A percentile compares a stretch with the other conserved stretches of the same genome.
phyloP scores from a whole-genome alignment of 2,888 invertebrate genomes.

The Aspidiotus destructor region DNA sequence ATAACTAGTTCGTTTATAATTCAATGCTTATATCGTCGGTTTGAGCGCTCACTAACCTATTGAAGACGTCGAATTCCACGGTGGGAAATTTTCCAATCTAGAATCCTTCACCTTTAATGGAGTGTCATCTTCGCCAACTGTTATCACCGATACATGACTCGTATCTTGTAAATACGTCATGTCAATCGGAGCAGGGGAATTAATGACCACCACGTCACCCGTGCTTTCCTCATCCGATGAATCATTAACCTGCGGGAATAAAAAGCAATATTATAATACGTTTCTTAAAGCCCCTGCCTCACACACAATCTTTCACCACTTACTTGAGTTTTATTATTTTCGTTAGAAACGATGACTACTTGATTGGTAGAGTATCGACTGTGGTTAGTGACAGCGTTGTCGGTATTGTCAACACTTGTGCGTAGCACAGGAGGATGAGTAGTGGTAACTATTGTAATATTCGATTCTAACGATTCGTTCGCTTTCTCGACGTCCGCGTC shows the following conservation, averaged over 20 bases:
- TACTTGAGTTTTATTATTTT: conserved; percentile 59
- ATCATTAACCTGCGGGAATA: conserved; percentile 9
- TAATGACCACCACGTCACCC: conserved; percentile 38
- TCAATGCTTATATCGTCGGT: not conserved
- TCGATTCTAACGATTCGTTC: conserved; percentile 37
- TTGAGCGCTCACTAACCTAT: conserved; percentile 9
- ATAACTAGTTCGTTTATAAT: not conserved
- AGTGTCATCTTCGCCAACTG: conserved; percentile 69
- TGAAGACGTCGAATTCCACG: conserved; percentile 26
- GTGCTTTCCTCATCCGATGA: conserved; percentile 36
- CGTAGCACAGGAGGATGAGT: conserved; percentile 64
- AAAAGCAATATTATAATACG: not conserved
- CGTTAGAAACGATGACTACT: conserved; percentile 71
- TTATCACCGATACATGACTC: conserved; percentile 84
- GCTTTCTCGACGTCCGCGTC: conserved; percentile 8
- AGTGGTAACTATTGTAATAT: conserved; percentile 67
- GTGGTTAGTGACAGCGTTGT: conserved; percentile 9
- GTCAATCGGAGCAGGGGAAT: conserved; percentile 37
- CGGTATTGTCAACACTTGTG: conserved; percentile 6
- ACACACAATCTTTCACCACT: conserved; percentile 37
- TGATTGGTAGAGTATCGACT: conserved; percentile 46
- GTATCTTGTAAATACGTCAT: conserved; percentile 49
- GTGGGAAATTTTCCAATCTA: conserved; percentile 21
- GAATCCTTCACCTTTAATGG: conserved; percentile 45
- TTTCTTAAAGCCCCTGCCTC: not conserved